Conservation (phyloP, 2,797 vertebrate species). For the Sebastes taczanowskii region DNA sequence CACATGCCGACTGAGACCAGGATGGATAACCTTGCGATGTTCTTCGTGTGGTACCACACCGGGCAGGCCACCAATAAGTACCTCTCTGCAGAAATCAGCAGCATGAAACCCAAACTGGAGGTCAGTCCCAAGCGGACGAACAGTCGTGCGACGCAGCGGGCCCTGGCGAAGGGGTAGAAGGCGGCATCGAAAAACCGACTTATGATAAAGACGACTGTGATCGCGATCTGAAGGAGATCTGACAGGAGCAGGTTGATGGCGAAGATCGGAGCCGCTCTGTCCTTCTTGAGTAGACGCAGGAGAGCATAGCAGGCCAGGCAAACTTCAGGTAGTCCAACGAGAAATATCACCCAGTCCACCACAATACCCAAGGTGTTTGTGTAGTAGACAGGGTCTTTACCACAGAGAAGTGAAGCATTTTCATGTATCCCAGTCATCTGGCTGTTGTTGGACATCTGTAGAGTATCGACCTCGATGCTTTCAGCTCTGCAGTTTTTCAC, state of each 20-base stretch:
- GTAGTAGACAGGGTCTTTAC: conserved; percentile 20
- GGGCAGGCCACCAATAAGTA: conserved; percentile 1
- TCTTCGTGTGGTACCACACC: conserved; percentile 7
- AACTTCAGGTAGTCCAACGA: conserved; percentile 17
- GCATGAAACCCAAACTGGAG: conserved; percentile 28
- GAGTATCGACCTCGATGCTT: neutral
- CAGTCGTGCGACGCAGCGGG: neutral
- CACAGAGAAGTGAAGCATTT: neutral
- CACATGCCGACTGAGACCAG: neutral
- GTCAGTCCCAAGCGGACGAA: conserved; percentile 18
- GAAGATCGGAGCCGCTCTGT: conserved; percentile 8
- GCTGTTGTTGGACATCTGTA: neutral
- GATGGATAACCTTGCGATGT: neutral
- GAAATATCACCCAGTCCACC: conserved; percentile 32
- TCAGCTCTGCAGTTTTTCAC: neutral
- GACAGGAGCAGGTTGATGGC: conserved; percentile 37
- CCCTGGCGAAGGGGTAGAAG: neutral
- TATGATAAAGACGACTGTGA: conserved; percentile 6
- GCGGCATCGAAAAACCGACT: conserved; percentile 9
- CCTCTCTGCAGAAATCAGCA: conserved; percentile 40
- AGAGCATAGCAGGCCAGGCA: conserved; percentile 16
- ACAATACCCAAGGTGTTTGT: conserved; percentile 1
- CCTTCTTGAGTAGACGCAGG: conserved; percentile 3
- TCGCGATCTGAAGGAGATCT: conserved; percentile 34
- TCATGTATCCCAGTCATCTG: neutral